phyloP scores from a whole-genome alignment of 2,797 vertebrate genomes.

The Sciaenops ocellatus region DNA sequence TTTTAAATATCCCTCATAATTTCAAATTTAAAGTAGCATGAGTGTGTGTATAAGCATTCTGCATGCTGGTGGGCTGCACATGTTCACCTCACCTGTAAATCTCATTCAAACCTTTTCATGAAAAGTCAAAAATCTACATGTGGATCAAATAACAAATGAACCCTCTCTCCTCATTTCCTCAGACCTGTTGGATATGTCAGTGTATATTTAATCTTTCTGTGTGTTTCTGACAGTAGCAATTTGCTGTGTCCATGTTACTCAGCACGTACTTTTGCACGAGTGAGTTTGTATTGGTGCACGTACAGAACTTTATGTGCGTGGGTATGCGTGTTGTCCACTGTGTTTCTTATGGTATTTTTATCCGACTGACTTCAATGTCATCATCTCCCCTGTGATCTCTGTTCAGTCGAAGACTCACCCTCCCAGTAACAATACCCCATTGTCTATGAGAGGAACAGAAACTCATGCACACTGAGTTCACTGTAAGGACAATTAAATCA shows the following conservation, averaged over 20 bases:
- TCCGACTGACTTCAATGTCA: conserved; percentile 66
- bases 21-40: conserved; percentile 9
- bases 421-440: conserved; percentile 75
- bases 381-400: conserved; percentile 66
- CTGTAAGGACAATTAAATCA: conserved; percentile 63
- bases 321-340: conserved; percentile 30
- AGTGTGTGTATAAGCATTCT: not conserved
- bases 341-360: conserved; percentile 54
- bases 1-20: not conserved
- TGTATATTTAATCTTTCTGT: not conserved
- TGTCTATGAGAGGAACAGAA: conserved; percentile 72
- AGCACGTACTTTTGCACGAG: conserved; percentile 8
- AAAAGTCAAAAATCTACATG: conserved; percentile 26
- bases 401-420: conserved; percentile 50
- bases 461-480: conserved; percentile 64
- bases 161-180: conserved; percentile 18
- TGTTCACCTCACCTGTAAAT: conserved; percentile 32
- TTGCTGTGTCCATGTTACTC: conserved; percentile 13
- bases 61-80: not conserved
- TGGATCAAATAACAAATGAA: conserved; percentile 32
- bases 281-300: conserved; percentile 15
- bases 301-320: conserved; percentile 4
- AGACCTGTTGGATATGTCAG: not conserved
- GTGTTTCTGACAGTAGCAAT: conserved; percentile 10
- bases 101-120: conserved; percentile 24